Evolutionary conservation across 2,888 invertebrate species (phyloP), one percentile per base, ranked within the genome.

Genomic region (Lissonota sp.): DNA sequence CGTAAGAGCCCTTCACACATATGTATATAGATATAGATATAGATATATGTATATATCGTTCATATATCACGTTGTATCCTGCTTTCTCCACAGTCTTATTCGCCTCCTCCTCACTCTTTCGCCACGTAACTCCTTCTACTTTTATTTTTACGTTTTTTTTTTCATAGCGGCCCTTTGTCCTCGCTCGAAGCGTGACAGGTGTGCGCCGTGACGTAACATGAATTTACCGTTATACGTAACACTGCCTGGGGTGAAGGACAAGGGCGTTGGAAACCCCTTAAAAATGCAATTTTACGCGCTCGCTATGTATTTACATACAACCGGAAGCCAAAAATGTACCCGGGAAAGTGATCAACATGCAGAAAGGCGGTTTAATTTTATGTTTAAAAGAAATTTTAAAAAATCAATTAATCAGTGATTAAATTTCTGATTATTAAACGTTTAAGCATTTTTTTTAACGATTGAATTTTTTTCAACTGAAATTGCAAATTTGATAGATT

Each of bases 161-260:
- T 66, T 72, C 42, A 67, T 55, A 77, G 83, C 86, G 86, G 86
- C 89, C 90, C 90, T 90, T 90, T 86, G 88, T 87, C 83, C 84
- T 44, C 70, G 70, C 57, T 66, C 82, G 83, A 84, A 83, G 84
- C 87, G 84, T 85, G 88, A 90, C 91, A 91, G 90, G 91, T 91
- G 91, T 84, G 83, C 57, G 66, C 80, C 46, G 85, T 91, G 91
- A 91, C 90, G 90, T 88, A 90, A 91, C 40, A 57, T 37, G 58
- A 78, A 55, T 70, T 87, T 88, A 88, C 91, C 91, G 91, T 91
- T 91, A 91, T 84, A 74, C 75, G 64, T 53, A 51, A 51, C 46
- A 67, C 62, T 16, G n/a, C 16, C 39, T 46, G 40, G 16, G 40
- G 26, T 26, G 26, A 63, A n/a, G 51, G 26, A 79, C 51, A 49